Evolutionary conservation across 2,888 invertebrate genomes (phyloP).

Genomic region (Proisotoma minuta): DNA sequence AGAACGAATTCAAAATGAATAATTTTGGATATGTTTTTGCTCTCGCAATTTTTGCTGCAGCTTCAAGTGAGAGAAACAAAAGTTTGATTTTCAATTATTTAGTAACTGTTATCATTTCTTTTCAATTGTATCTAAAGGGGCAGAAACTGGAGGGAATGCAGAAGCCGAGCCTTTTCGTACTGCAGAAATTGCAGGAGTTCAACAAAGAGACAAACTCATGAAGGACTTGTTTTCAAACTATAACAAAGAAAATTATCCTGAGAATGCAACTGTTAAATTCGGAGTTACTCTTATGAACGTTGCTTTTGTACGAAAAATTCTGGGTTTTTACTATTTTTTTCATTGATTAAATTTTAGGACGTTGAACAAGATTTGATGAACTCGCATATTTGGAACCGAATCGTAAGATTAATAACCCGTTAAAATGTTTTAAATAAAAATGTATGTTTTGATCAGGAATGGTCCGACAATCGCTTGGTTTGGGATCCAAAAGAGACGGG

Average conservation of each 20-base stretch:
- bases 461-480: background rate
- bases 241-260: conserved; percentile 32
- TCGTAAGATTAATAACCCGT: conserved; percentile 23
- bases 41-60: background rate
- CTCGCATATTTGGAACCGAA: conserved; percentile 25
- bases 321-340: background rate
- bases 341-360: conserved; percentile 19
- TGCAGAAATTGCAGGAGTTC: background rate
- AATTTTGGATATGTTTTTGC: background rate
- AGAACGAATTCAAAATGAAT: too few relatives aligned
- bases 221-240: conserved; percentile 23
- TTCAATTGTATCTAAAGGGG: too few relatives aligned
- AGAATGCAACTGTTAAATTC: conserved; percentile 21
- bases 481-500: background rate
- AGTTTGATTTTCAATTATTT: background rate
- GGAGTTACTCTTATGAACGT: conserved; percentile 28
- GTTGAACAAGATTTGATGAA: conserved; percentile 22
- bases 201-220: conserved; percentile 12
- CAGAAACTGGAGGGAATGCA: too few relatives aligned
- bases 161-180: too few relatives aligned
- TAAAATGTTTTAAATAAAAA: too few relatives aligned
- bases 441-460: too few relatives aligned
- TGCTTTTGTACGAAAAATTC: conserved; percentile 22
- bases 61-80: background rate
- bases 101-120: background rate